These are phyloP conservation scores for Botrylloides violaceus DNA, from an alignment of 23 tunicate genomes.

Conservation along the genomic window DNA sequence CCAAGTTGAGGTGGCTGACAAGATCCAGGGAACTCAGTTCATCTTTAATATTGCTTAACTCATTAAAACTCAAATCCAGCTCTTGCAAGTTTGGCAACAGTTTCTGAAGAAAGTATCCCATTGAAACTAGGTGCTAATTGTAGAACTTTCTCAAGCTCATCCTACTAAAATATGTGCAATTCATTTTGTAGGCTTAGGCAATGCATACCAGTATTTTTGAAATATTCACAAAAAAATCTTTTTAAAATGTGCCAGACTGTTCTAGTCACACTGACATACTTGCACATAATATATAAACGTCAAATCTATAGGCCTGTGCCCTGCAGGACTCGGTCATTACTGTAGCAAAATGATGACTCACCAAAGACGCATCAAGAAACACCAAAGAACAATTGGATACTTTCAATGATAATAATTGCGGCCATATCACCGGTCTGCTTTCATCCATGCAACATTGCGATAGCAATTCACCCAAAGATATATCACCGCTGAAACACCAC, in stretches of 20 bases:
- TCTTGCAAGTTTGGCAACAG: slow-evolving; percentile 19
- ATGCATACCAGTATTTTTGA: too few species aligned
- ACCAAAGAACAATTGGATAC: not conserved
- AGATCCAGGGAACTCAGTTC: slow-evolving; percentile 13
- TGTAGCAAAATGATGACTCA: too few species aligned
- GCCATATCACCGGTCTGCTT: slow-evolving; percentile 25
- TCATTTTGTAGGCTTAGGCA: too few species aligned
- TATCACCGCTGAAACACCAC: not conserved
- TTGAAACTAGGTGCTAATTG: not conserved
- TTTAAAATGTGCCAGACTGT: too few species aligned
- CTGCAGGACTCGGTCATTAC: too few species aligned
- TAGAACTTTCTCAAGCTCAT: not conserved
- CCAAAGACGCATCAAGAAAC: slow-evolving; percentile 14
- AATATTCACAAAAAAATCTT: too few species aligned
- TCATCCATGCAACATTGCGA: slow-evolving; percentile 30
- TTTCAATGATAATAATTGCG: slow-evolving; percentile 3
- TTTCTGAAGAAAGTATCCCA: slow-evolving; percentile 2
- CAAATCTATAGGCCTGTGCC: too few species aligned
- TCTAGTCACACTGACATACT: too few species aligned
- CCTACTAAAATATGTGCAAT: not conserved
- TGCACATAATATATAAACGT: too few species aligned
- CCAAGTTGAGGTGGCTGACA: slow-evolving; percentile 10
- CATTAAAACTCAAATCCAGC: slow-evolving; percentile 21
- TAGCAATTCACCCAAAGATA: not conserved
- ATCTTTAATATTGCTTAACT: not conserved